phyloP scores from a whole-genome alignment of 2,888 invertebrate genomes.

The Himalopsyche anomala region DNA sequence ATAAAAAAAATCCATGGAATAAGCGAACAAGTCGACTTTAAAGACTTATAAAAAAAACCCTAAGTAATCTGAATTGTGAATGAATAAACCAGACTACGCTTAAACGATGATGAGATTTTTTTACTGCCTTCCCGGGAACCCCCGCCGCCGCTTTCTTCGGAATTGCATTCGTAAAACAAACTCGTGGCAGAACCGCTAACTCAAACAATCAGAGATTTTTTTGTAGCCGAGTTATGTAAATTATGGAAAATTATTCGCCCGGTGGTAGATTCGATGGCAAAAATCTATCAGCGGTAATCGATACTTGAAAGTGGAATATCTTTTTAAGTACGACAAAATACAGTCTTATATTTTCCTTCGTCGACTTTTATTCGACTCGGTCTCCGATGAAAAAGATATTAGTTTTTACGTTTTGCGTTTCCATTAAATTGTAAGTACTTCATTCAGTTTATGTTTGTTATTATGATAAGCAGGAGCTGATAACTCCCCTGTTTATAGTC shows the following conservation, averaged over 20 bases:
- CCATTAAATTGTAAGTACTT: too few species aligned
- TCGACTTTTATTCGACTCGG: too few species aligned
- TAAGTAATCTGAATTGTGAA: conserved; percentile 19
- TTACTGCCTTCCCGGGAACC: not conserved
- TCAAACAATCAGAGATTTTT: conserved; percentile 19
- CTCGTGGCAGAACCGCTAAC: not conserved
- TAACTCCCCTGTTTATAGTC: too few species aligned
- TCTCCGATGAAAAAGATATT: too few species aligned
- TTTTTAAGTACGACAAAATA: conserved; percentile 3
- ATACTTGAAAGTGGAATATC: conserved; percentile 4
- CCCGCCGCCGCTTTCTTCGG: not conserved
- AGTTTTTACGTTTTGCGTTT: too few species aligned
- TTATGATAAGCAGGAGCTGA: too few species aligned
- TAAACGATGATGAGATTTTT: not conserved
- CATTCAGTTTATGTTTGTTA: too few species aligned
- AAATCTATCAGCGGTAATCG: conserved; percentile 23
- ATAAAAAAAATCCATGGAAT: not conserved
- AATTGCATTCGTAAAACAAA: conserved; percentile 28
- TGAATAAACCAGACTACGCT: not conserved
- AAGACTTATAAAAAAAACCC: conserved; percentile 10
- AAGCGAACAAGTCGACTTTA: not conserved
- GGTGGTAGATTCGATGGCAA: not conserved
- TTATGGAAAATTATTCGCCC: conserved; percentile 8
- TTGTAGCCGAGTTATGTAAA: conserved; percentile 15
- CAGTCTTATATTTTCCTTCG: too few species aligned